A percentile compares a stretch with the other conserved stretches of the same genome.
Evolutionary conservation across 1,140 invertebrate genomes (phyloP).

Genomic region (Pseudomyrmex sp.): DNA sequence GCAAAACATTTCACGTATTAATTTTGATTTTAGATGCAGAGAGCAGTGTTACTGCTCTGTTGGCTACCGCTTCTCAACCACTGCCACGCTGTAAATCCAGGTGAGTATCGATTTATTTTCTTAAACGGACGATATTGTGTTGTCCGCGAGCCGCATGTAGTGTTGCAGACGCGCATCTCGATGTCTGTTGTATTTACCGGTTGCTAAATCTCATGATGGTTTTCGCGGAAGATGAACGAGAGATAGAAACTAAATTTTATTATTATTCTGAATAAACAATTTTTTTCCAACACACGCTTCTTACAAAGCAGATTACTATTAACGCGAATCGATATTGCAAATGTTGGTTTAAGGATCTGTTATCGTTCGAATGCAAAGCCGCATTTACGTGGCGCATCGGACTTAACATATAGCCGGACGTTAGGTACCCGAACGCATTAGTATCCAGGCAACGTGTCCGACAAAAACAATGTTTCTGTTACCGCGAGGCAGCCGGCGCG

Average conservation of each 20-base stretch:
- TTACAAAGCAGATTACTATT: constrained; percentile 32
- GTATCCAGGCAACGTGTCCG: constrained; percentile 67
- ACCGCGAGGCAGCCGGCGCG: background rate
- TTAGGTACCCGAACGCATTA: constrained; percentile 58
- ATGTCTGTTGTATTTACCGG: background rate
- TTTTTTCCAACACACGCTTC: background rate
- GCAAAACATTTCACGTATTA: constrained; percentile 29
- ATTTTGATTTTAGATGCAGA: constrained; percentile 82
- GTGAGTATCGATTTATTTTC: constrained; percentile 73
- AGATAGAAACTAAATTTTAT: constrained; percentile 19
- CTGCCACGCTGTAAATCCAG: constrained; percentile 85
- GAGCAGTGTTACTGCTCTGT: constrained; percentile 83
- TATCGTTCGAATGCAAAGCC: constrained; percentile 58
- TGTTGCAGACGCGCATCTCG: background rate
- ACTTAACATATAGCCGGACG: constrained; percentile 62
- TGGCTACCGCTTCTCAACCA: constrained; percentile 84
- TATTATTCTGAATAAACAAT: constrained; percentile 29
- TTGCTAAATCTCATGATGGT: constrained; percentile 6
- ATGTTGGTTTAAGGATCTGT: constrained; percentile 50
- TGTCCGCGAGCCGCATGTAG: background rate
- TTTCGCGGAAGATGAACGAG: background rate
- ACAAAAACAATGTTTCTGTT: constrained; percentile 63
- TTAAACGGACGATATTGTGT: background rate
- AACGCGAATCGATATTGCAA: constrained; percentile 40
- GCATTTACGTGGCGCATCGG: constrained; percentile 49